These are phyloP conservation scores for Hydrozoanthus tunicans DNA, from an alignment of 64 coral and sea anemone species.

Conservation along the genomic window DNA sequence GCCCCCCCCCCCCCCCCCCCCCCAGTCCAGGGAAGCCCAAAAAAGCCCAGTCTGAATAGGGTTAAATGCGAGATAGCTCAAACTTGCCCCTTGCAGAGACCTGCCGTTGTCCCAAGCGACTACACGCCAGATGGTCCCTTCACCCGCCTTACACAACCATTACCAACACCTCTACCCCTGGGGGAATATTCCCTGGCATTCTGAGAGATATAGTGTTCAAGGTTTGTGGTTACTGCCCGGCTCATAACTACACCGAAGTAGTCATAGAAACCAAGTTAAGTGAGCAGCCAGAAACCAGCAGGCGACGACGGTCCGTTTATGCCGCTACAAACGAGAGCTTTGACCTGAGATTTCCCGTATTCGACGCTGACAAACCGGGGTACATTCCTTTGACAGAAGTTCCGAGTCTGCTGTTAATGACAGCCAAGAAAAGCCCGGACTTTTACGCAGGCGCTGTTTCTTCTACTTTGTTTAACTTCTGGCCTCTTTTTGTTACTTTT, in stretches of 20 bases:
- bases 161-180: neutral
- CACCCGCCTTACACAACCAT: neutral
- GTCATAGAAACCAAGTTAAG: neutral
- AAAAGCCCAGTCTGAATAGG: too few species aligned
- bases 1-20: too few species aligned
- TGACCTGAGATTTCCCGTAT: neutral
- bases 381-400: neutral
- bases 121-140: neutral
- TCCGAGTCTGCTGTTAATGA: neutral
- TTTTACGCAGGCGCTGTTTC: neutral
- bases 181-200: neutral
- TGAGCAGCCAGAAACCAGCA: neutral
- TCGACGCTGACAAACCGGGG: neutral
- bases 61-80: too few species aligned
- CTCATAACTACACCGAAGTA: neutral
- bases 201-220: neutral
- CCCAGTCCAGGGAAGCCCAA: too few species aligned
- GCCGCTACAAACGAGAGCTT: neutral
- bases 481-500: conserved; percentile 3
- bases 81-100: neutral
- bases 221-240: neutral
- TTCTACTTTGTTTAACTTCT: neutral
- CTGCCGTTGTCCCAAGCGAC: neutral
- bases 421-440: neutral
- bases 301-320: neutral